A percentile compares a stretch with the other conserved stretches of the same genome.
Conservation (phyloP, 2,113 vertebrate species). For the Poicephalus meyeri region DNA sequence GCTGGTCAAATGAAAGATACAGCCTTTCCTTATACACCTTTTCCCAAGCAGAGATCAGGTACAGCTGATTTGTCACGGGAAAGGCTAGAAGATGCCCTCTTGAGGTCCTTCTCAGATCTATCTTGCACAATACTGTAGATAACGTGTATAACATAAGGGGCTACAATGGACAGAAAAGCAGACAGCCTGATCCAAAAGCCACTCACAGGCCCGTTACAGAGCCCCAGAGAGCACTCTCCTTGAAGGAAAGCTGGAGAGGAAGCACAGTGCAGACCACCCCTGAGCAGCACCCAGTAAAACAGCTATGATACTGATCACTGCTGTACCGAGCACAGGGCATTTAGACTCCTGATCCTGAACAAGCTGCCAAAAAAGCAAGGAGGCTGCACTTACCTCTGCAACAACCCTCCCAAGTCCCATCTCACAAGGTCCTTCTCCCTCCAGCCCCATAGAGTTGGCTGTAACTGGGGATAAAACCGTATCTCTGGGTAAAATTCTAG, state of each 20-base stretch:
- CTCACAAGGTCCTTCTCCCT: not conserved
- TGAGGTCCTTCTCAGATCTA: conserved; percentile 57
- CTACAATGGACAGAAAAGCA: not conserved
- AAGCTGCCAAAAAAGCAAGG: not conserved
- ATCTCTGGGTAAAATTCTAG: not conserved
- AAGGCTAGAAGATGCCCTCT: conserved; percentile 65
- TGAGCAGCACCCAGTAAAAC: not conserved
- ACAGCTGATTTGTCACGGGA: not conserved
- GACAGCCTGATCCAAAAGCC: not conserved
- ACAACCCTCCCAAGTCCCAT: not conserved
- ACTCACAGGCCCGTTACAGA: not conserved
- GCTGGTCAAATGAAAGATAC: not conserved
- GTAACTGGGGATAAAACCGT: not conserved
- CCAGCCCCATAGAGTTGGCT: not conserved
- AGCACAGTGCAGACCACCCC: rapidly evolving
- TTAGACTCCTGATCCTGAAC: not conserved
- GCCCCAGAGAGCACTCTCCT: not conserved
- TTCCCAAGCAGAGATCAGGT: not conserved
- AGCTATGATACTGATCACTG: not conserved
- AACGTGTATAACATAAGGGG: rapidly evolving
- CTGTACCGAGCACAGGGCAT: not conserved
- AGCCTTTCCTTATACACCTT: not conserved
- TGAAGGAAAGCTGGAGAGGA: not conserved
- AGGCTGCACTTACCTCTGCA: not conserved
- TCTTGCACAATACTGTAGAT: not conserved